phyloP scores from a whole-genome alignment of 1,140 invertebrate species.

The Cecropterus lyciades region DNA sequence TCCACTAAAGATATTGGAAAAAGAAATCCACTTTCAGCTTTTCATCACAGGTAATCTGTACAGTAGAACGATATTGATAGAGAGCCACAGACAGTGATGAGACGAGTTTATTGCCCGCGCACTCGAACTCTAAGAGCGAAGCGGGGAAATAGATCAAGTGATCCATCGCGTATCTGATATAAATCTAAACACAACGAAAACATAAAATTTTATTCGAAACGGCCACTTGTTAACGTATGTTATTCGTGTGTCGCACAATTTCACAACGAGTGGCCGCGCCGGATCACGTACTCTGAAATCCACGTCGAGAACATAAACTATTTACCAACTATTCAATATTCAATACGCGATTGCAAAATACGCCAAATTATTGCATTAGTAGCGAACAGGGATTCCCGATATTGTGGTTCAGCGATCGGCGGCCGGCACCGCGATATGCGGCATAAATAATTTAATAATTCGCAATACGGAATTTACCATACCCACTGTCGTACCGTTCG shows the following conservation, averaged over 20 bases:
- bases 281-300: slow-evolving; percentile 81
- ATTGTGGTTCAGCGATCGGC: slow-evolving; percentile 81
- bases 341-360: slow-evolving; percentile 83
- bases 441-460: slow-evolving; percentile 85
- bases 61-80: neutral
- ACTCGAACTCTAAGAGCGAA: slow-evolving; percentile 25
- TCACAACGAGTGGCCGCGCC: slow-evolving; percentile 70
- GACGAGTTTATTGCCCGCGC: slow-evolving; percentile 25
- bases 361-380: slow-evolving; percentile 84
- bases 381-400: slow-evolving; percentile 82
- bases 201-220: slow-evolving; percentile 73
- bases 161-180: slow-evolving; percentile 62
- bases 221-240: slow-evolving; percentile 74
- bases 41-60: neutral
- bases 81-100: slow-evolving; percentile 19
- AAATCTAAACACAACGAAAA: slow-evolving; percentile 71
- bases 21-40: too few relatives aligned
- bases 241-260: slow-evolving; percentile 72
- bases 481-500: slow-evolving; percentile 77
- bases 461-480: slow-evolving; percentile 84
- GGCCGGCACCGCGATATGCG: slow-evolving; percentile 76
- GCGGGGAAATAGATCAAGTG: slow-evolving; percentile 51
- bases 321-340: slow-evolving; percentile 83
- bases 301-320: slow-evolving; percentile 81
- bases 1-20: too few relatives aligned